Evolutionary conservation across 2,797 vertebrate genomes (phyloP).

Genomic region (Paratrypauchen microcephalus): DNA sequence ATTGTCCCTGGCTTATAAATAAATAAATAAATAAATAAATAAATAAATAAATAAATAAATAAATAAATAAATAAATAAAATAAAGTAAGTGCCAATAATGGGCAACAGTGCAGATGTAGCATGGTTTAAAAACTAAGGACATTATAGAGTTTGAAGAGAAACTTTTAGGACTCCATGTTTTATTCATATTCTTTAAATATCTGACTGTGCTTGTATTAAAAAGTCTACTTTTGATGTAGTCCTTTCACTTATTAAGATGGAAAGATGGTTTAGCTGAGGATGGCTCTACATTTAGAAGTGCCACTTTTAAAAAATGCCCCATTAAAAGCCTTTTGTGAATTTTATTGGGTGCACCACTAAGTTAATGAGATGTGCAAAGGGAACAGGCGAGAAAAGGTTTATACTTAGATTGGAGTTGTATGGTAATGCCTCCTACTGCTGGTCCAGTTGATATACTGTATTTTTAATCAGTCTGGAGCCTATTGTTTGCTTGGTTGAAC

Average conservation of each 20-base stretch:
- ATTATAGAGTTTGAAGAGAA: neutral
- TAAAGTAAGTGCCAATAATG: no score
- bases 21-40: no score
- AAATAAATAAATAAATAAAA: no score
- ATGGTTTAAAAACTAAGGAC: slow-evolving; percentile 21
- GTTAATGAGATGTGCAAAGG: slow-evolving; percentile 18
- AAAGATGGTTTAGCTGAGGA: slow-evolving; percentile 2
- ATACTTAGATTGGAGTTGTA: slow-evolving; percentile 3
- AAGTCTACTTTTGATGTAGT: neutral
- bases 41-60: no score
- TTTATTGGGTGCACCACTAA: slow-evolving; percentile 12
- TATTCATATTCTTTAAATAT: neutral
- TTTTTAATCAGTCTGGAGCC: neutral
- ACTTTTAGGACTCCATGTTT: neutral
- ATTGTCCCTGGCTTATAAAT: no score
- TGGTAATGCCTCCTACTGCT: neutral
- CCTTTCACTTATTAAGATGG: neutral
- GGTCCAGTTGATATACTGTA: slow-evolving; percentile 9
- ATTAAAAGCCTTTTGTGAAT: slow-evolving; percentile 24
- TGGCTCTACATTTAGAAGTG: neutral
- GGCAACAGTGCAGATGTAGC: no score
- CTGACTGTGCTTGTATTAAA: neutral
- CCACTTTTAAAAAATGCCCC: slow-evolving; percentile 2
- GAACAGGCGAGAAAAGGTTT: slow-evolving; percentile 20
- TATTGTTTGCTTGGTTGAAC: neutral